Evolutionary conservation across 2,113 vertebrate species (phyloP).

Genomic region (Potamarius usumacintae): DNA sequence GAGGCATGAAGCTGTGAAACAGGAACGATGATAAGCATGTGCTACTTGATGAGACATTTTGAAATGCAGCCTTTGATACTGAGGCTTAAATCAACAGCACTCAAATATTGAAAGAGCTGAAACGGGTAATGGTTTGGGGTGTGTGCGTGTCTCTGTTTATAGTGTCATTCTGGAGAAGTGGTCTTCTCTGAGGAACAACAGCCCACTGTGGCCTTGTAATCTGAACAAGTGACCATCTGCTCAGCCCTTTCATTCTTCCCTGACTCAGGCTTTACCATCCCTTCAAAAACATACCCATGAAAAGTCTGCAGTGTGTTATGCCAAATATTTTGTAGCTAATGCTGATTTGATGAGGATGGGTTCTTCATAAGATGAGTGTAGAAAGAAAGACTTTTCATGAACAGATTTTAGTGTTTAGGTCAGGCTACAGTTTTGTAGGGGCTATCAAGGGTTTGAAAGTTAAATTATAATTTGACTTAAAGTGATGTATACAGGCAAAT

Average conservation of each 20-base stretch:
- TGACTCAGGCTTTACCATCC: slow-evolving; percentile 12
- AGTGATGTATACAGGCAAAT: neutral
- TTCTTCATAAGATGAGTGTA: neutral
- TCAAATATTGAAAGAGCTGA: slow-evolving; percentile 1
- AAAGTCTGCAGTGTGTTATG: neutral
- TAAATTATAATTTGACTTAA: neutral
- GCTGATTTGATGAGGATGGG: slow-evolving; percentile 9
- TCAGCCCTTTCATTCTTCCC: slow-evolving; percentile 22
- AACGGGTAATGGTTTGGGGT: slow-evolving; percentile 15
- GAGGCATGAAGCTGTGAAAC: slow-evolving; percentile 3
- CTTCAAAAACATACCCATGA: neutral
- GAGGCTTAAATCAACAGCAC: slow-evolving; percentile 31
- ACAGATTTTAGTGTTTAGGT: slow-evolving; percentile 1
- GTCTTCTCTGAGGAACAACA: slow-evolving; percentile 45
- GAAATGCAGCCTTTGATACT: slow-evolving; percentile 22
- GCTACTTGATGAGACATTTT: slow-evolving; percentile 16
- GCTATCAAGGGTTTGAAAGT: neutral
- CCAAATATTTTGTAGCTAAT: neutral
- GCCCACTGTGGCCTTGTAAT: slow-evolving; percentile 52
- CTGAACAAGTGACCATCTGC: slow-evolving; percentile 54
- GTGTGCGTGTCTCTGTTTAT: slow-evolving; percentile 28
- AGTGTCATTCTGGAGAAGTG: slow-evolving; percentile 50
- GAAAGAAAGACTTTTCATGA: neutral
- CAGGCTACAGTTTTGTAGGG: neutral
- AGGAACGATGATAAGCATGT: slow-evolving; percentile 26